Evolutionary conservation across 2,113 vertebrate species (phyloP).

Genomic region (Donacobius atricapilla): DNA sequence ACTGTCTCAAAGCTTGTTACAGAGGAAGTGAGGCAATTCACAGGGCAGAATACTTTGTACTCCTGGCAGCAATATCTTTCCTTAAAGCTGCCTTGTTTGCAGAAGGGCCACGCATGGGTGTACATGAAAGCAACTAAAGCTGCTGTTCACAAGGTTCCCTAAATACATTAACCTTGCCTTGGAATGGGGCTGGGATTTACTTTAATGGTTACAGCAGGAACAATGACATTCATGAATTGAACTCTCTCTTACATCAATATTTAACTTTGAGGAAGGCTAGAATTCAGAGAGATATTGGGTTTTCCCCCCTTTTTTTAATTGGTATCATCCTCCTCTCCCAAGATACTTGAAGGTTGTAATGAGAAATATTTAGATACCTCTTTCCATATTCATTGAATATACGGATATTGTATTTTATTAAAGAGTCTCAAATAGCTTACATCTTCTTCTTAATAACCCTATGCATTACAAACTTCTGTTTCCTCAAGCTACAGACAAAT

Average conservation of each 20-base stretch:
- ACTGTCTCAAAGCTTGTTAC: neutral
- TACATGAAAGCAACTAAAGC: slow-evolving; percentile 32
- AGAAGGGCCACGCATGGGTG: slow-evolving; percentile 29
- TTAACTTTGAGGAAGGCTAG: slow-evolving; percentile 23
- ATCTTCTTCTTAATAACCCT: slow-evolving; percentile 52
- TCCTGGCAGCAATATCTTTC: slow-evolving; percentile 33
- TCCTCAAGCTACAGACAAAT: slow-evolving; percentile 67
- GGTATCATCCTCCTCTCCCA: neutral
- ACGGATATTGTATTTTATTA: slow-evolving; percentile 61
- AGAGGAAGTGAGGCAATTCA: slow-evolving; percentile 28
- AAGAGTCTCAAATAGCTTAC: slow-evolving; percentile 42
- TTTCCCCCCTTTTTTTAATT: neutral
- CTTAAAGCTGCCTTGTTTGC: slow-evolving; percentile 50
- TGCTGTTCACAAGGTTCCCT: neutral
- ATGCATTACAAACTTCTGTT: slow-evolving; percentile 58
- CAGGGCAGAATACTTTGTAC: slow-evolving; percentile 14
- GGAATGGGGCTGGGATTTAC: neutral
- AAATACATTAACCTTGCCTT: slow-evolving; percentile 41
- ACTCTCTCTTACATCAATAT: slow-evolving; percentile 6
- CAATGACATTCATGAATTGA: slow-evolving; percentile 1
- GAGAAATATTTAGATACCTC: slow-evolving; percentile 11
- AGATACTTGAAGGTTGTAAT: neutral
- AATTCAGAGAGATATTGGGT: neutral
- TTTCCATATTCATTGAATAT: slow-evolving; percentile 50
- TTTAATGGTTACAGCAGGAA: slow-evolving; percentile 18